Conservation (phyloP, 1,140 invertebrate species). For the Venustaconcha ellipsiformis region DNA sequence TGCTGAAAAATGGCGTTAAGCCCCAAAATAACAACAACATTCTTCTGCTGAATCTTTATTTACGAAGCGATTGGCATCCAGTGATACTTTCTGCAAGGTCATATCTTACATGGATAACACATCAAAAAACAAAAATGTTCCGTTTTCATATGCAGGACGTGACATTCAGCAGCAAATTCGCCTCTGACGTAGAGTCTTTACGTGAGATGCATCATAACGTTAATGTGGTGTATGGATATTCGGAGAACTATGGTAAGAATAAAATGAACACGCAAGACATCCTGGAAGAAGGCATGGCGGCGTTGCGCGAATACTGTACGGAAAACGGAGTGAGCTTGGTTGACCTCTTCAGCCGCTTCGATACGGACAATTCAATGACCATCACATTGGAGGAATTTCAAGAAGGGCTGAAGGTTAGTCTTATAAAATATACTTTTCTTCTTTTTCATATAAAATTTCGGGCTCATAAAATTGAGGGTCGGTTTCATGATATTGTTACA, state of each 20-base stretch:
- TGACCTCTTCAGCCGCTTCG: slow-evolving; percentile 59
- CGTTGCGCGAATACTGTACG: slow-evolving; percentile 51
- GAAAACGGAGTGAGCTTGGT: slow-evolving; percentile 53
- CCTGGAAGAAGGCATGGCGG: slow-evolving; percentile 52
- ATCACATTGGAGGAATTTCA: slow-evolving; percentile 61
- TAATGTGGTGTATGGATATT: slow-evolving; percentile 50
- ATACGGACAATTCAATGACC: slow-evolving; percentile 60
- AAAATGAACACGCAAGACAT: slow-evolving; percentile 45
- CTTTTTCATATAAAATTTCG: too few relatives aligned
- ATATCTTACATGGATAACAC: not conserved
- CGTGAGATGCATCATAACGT: slow-evolving; percentile 45
- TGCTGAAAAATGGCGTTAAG: too few relatives aligned
- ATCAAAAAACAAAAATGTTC: not conserved
- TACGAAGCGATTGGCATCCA: not conserved
- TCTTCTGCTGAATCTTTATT: not conserved
- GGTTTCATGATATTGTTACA: too few relatives aligned
- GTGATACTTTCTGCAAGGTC: not conserved
- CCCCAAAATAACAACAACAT: too few relatives aligned
- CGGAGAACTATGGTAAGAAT: slow-evolving; percentile 59
- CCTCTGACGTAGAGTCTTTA: slow-evolving; percentile 34
- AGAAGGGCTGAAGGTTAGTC: slow-evolving; percentile 56
- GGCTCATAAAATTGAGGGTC: too few relatives aligned
- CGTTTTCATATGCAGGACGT: slow-evolving; percentile 40
- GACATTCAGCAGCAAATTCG: slow-evolving; percentile 42
- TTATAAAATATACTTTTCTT: too few relatives aligned